A percentile compares a stretch with the other conserved stretches of the same genome.
phyloP scores from a whole-genome alignment of 2,113 vertebrate species.

The Phylloscopus whistleri region DNA sequence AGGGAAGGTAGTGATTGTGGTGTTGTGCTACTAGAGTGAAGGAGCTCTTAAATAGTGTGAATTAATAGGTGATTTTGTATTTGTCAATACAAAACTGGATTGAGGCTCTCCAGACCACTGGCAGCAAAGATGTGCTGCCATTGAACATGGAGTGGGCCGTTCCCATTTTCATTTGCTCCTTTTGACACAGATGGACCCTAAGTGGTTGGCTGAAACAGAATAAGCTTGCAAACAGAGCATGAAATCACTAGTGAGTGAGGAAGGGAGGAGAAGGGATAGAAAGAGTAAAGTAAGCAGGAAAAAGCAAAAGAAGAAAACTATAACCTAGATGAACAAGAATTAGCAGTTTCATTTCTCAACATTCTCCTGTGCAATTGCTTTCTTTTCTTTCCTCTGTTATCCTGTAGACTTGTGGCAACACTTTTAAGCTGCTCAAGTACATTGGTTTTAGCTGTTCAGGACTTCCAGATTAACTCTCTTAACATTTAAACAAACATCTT shows the following conservation, averaged over 20 bases:
- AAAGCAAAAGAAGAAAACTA: not conserved
- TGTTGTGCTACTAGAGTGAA: not conserved
- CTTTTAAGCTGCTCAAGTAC: not conserved
- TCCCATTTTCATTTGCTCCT: not conserved
- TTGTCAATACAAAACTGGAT: not conserved
- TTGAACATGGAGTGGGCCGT: accelerated
- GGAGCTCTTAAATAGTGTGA: not conserved
- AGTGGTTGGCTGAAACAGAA: not conserved
- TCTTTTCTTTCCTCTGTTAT: not conserved
- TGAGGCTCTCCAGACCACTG: not conserved
- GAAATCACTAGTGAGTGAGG: not conserved
- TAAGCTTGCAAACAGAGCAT: not conserved
- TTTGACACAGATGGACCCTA: not conserved
- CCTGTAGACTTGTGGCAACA: not conserved
- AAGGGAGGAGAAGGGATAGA: not conserved
- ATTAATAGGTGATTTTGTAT: not conserved
- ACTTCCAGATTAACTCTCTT: not conserved
- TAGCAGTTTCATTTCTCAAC: not conserved
- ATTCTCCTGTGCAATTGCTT: not conserved
- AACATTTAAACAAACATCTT: not conserved
- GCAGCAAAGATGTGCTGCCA: not conserved
- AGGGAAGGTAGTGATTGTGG: not conserved
- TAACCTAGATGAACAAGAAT: not conserved
- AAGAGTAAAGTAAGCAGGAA: not conserved
- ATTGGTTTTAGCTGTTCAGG: not conserved